Evolutionary conservation across 2,113 vertebrate species (phyloP), one percentile per base, ranked within the genome.

Genomic region (Colossoma macropomum): DNA sequence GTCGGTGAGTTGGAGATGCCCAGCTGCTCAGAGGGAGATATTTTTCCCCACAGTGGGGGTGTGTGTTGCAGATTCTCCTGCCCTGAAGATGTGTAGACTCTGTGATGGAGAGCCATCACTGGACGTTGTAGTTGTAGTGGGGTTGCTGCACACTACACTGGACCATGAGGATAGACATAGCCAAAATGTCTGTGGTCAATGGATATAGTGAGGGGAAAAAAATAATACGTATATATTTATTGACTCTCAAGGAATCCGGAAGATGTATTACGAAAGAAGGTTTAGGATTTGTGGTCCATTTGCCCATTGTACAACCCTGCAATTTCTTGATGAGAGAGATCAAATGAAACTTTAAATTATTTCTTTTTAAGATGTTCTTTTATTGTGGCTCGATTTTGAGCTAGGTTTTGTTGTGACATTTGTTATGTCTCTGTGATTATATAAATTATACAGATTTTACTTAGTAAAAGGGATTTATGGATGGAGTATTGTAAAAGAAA

Each of bases 41-140:
- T 81, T 81, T 62, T 87, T 88, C 82, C 85, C 87, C 82, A 83
- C 85, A 88, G 80, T 86, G 88, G 85, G 81, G 86, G 86, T 81
- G 75, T 59, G 72, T 80, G 56, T 77, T 68, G 56, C 30, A 45
- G 72, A 62, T 82, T 83, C 77, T 84, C 72, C 66, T 54, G 30
- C 70, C 68, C 50, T 63, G 74, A 74, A 78, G 78, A 81, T 7
- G 8, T 75, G 59, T 80, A 82, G 85, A 86, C 52, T 66, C 27
- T 50, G 73, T 87, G 78, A 82, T 78, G 62, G 30, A 79, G 32
- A 32, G 59, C 70, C 69, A 78, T 86, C 80, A 84, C 82, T 77
- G 48, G 71, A 87, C 68, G 70, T 78, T 81, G 56, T 85, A 81
- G 34, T 80, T 76, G 25, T 83, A 62, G 59, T 82, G 59, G 80